Conservation (phyloP, 2,797 vertebrate species). For the Anniella stebbinsi region DNA sequence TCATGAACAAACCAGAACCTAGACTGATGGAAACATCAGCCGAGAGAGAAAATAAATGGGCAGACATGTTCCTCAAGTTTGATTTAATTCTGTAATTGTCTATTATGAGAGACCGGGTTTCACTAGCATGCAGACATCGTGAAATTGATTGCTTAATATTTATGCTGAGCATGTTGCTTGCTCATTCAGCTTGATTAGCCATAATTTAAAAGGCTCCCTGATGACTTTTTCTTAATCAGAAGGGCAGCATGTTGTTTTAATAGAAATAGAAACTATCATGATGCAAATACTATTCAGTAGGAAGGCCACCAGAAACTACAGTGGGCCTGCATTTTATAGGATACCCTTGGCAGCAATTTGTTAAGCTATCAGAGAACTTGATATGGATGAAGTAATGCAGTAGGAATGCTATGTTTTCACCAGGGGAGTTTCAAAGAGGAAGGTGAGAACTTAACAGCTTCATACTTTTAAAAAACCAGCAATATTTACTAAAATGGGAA, state of each 20-base stretch:
- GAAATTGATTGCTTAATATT: not conserved
- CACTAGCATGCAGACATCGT: not conserved
- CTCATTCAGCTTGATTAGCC: not conserved
- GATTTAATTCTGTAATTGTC: not conserved
- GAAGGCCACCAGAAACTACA: conserved; percentile 24
- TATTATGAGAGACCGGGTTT: not conserved
- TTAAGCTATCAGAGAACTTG: conserved; percentile 34
- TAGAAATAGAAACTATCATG: conserved; percentile 10
- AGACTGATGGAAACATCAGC: not conserved
- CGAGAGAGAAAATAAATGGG: not conserved
- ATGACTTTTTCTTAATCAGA: conserved; percentile 31
- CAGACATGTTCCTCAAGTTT: not conserved
- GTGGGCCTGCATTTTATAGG: conserved; percentile 20
- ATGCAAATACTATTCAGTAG: conserved; percentile 30
- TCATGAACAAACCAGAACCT: not conserved
- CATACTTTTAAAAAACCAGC: conserved; percentile 4
- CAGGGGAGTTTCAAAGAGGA: conserved; percentile 13
- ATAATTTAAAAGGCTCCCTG: conserved; percentile 29
- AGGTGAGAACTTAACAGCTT: conserved; percentile 31
- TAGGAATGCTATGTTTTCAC: conserved; percentile 43
- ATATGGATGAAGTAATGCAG: conserved; percentile 27
- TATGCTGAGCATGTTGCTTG: not conserved
- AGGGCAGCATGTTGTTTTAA: conserved; percentile 39
- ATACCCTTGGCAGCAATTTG: conserved; percentile 13
- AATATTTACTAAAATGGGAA: conserved; percentile 26